Evolutionary conservation across 2,888 invertebrate species (phyloP), one percentile per base, ranked within the genome.

Genomic region (Ochropleura plecta): DNA sequence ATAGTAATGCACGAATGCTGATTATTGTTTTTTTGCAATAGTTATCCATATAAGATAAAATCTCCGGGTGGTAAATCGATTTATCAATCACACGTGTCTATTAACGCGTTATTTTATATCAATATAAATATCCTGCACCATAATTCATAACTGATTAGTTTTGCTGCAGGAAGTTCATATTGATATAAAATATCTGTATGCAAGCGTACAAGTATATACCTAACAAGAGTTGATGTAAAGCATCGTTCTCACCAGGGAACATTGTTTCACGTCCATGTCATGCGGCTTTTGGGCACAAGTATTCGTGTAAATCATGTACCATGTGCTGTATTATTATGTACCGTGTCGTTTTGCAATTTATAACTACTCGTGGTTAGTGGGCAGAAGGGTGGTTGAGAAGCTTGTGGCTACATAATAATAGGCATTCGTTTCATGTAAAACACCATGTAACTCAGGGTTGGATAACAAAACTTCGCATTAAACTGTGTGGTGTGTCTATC

Each of bases 281-380:
- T 78, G 80, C 40, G 76, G 73, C 46, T 64, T 67, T 59, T 51
- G 51, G 63, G 76, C 67, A 76, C 67, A 53, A 57, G 67, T 76
- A 67, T 48, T 51, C 57, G 18, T 81, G 67, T 78, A 78, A 76
- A 76, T 76, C 57, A 76, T 76, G 78, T 81, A 80, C 12, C 60
- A 65, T 74, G 30, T 81, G 81, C 20, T 59, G n/a, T 63, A 59
- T 20, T 60, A 62, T 46, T 42, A 63, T 51, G 55, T 79, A 46
- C 14, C 5, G 10, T 63, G 44, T 12, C 12, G 40, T 5, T 18
- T 55, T 49, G 14, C 8, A 59, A 60, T 60, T 16, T 60, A 16
- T 30, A 14, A 0, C 5, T 42, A 30, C 0, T 30, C 12, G 8
- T 55, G 7, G n/a, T 42, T 6, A n/a, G 30, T 42, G 49, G 18